Base-by-base conservation (phyloP, 2,113 vertebrate genomes). In the Xenus cinereus region DNA sequence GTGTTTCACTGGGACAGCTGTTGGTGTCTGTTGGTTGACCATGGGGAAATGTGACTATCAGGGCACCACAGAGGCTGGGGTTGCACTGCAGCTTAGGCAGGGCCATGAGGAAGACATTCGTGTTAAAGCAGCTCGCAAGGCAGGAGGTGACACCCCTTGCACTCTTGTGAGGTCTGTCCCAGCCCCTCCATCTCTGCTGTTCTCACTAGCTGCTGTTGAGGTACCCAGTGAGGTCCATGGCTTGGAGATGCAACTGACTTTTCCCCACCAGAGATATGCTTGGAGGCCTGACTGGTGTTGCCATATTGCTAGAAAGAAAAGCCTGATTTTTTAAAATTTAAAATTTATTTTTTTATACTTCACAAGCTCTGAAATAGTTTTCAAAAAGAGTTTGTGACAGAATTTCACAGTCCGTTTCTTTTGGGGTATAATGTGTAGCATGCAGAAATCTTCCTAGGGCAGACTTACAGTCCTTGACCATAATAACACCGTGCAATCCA, bases 241-340 rank as follows among this genome's bases (percentile, higher is more conserved):
- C 26, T 23, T 71, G 23, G 23, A 86, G 10, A 48, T 23, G 3
- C 27, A 45, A 7, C 6, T 62, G 5, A 18, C 4, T 69, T 0
- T 17, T 1, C 4, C 14, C 2, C 4, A 14, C 16, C 28, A 76
- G 30, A 18, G 3, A 57, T 3, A 9, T 54, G 10, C 9, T 5
- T 71, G 9, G 10, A 16, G 3, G 20, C 12, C 8, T 78, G 26
- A 33, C 8, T 27, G 15, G 2, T 18, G 11, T 15, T 63, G 16
- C 1, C 6, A 6, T 14, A 63, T 6, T 63, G 28, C 41, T 54
- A 50, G 24, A 35, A 62, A 64, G 6, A 72, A 59, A 60, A 60
- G 7, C 32, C 12, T 30, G 10, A 3, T 23, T 41, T 83, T 59
- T 43, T 17, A 12, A 27, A 76, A 17, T 18, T 74, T 66, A 43